Evolutionary conservation across 2,888 invertebrate species (phyloP), one percentile per base, ranked within the genome.

Genomic region (Chaitophorus viminalis): DNA sequence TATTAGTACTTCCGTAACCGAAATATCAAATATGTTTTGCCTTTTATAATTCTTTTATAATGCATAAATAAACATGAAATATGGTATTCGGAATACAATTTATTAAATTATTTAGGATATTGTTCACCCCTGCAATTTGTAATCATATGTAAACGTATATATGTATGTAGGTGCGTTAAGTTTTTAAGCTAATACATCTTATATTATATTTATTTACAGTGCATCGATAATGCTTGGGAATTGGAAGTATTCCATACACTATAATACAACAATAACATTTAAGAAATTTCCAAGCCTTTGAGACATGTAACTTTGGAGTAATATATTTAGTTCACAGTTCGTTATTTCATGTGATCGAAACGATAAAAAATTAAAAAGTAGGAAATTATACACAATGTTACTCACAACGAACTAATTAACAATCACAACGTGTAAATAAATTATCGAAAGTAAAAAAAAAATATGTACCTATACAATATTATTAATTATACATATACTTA

Each of bases 381-480:
- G 5, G 11, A 1, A 6, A 46, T 46, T 52, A 46, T 25, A 29
- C 31, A 82, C 46, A 31, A 17, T 17, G 52, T 81, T 25, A 25
- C 25, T 81, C 81, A 81, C 81, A 82, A 82, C 82, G 72, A 82
- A 82, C 46, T 70, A 82, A 70, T 81, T 70, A 70, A 82, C 82
- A 82, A 82, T 17, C 70, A 82, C 70, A 70, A 52, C 52, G 31
- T 31, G 8, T 72, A 25, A 25, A 70, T 46, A 70, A 68, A 68
- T 68, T 17, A 70, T n/a, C n/a, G n/a, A 65, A 3, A 65, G 21
- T 65, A 39, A 68, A 52, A 78, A 33, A 78, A 39, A 33, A 54
- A 31, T 4, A 76, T n/a, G 4, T 29, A n/a, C 8, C 3, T 65
- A 25, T n/a, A 65, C 21, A 25, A 1, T 2, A 60, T 21, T 21